Base-by-base conservation (phyloP, 2,113 vertebrate genomes). In the Stigmatopora nigra region DNA sequence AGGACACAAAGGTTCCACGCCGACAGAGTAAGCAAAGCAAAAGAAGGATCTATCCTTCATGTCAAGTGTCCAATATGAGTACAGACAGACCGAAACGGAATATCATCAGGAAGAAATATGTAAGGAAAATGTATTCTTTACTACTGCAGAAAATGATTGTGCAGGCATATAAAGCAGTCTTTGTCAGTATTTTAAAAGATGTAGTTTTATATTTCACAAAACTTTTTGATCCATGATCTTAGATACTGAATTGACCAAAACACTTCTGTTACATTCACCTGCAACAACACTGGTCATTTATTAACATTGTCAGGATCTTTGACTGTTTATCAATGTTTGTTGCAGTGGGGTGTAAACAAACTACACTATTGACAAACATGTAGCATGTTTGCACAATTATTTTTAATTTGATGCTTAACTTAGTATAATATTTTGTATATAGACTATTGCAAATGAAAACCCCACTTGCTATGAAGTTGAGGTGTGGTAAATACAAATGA, bases 31-130 rank as follows among this genome's bases (percentile, higher is more conserved):
- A 65, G 47, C 11, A 13, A 44, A 61, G 63, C 8, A 31, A 25
- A 63, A 20, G 20, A 68, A n/a, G 44, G n/a, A 11, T 69, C 56
- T 25, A 31, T 55, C n/a, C 61, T 82, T 75, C 60, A 77, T 77
- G 74, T 72, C 58, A 38, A 57, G 61, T 63, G 35, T 58, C 19
- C 65, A 84, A 70, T 55, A 84, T 84, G 82, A 84, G 75, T 73
- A 68, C 70, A 58, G 77, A 78, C 70, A 66, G 82, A 70, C 82
- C 82, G 75, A 81, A 81, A 70, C 72, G 82, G n/a, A 82, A 81
- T 20, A 81, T 81, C 77, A 82, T 84, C 70, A 81, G 74, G 38
- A 84, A 84, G 7, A 81, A 72, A 84, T 79, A 78, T 74, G 82
- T 84, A 20, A 76, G 77, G 66, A 44, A 25, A 47, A 60, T 60